A percentile compares a stretch with the other conserved stretches of the same genome.
Conservation (phyloP, 2,797 vertebrate species). For the Heliangelus exortis region DNA sequence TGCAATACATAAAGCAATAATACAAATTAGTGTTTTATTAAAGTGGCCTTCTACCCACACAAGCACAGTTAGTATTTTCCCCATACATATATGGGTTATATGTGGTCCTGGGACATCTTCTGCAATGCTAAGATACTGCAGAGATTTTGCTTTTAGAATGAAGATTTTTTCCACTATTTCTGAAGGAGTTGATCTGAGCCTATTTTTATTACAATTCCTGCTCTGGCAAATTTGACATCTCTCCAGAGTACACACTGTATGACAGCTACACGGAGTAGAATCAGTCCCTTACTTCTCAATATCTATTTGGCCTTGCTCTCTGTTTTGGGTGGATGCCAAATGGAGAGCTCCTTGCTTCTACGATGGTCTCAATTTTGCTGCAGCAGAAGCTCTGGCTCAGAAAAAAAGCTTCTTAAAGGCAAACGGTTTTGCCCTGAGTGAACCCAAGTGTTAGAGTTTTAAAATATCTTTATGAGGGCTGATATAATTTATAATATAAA, state of each 20-base stretch:
- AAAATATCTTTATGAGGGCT: not conserved
- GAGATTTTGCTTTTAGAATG: not conserved
- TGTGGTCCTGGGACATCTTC: not conserved
- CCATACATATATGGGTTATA: not conserved
- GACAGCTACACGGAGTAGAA: conserved; percentile 59
- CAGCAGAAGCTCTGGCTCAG: not conserved
- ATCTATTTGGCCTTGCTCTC: conserved; percentile 10
- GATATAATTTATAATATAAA: not conserved
- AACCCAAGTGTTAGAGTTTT: not conserved
- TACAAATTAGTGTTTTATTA: not conserved
- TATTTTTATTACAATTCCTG: conserved; percentile 49
- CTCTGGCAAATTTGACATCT: conserved; percentile 38
- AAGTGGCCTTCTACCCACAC: not conserved
- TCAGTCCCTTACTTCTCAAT: not conserved
- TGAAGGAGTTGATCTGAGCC: conserved; percentile 24
- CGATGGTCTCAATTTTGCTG: not conserved
- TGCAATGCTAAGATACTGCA: not conserved
- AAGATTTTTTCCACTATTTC: not conserved
- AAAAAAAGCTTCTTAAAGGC: not conserved
- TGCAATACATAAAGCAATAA: not conserved
- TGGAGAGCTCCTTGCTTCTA: not conserved
- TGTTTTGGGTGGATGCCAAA: conserved; percentile 21
- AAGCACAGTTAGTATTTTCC: not conserved
- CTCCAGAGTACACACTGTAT: conserved; percentile 51
- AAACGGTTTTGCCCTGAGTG: not conserved